Evolutionary conservation across 1,140 invertebrate genomes (phyloP).

Genomic region (Ganaspis sp.): DNA sequence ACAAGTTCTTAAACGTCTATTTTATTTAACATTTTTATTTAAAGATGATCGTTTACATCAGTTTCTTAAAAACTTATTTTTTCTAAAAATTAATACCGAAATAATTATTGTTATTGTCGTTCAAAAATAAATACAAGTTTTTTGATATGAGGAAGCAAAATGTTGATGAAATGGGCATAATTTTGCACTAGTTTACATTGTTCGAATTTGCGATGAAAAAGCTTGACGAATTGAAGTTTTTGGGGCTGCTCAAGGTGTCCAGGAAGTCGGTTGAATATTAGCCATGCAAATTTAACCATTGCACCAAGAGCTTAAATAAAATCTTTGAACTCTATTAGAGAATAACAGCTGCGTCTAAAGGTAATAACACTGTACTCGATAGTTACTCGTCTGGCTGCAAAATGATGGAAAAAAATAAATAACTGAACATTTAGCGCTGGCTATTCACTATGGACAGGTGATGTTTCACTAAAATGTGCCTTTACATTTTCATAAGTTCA

Average conservation of each 20-base stretch:
- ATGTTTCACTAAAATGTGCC: not conserved
- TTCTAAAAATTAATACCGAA: too few relatives aligned
- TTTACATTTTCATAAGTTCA: not conserved
- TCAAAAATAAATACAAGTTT: too few relatives aligned
- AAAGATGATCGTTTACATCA: too few relatives aligned
- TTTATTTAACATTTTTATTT: too few relatives aligned
- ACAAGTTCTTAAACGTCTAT: too few relatives aligned
- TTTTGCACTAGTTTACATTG: too few relatives aligned
- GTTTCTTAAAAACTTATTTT: too few relatives aligned
- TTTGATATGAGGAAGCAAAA: too few relatives aligned
- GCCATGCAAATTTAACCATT: conserved; percentile 48
- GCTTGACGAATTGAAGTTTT: not conserved
- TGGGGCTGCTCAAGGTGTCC: conserved; percentile 34
- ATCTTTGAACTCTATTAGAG: conserved; percentile 42
- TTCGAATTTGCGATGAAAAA: not conserved
- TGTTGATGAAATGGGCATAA: too few relatives aligned
- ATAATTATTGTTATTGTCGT: too few relatives aligned
- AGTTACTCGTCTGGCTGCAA: not conserved
- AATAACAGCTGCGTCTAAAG: conserved; percentile 36
- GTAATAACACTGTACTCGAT: conserved; percentile 38
- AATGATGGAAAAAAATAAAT: not conserved
- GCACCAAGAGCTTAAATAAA: conserved; percentile 40
- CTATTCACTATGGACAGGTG: not conserved
- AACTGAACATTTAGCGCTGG: not conserved
- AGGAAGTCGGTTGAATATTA: conserved; percentile 48